Base-by-base conservation (phyloP, 2,797 vertebrate genomes). In the Hydrolagus colliei region DNA sequence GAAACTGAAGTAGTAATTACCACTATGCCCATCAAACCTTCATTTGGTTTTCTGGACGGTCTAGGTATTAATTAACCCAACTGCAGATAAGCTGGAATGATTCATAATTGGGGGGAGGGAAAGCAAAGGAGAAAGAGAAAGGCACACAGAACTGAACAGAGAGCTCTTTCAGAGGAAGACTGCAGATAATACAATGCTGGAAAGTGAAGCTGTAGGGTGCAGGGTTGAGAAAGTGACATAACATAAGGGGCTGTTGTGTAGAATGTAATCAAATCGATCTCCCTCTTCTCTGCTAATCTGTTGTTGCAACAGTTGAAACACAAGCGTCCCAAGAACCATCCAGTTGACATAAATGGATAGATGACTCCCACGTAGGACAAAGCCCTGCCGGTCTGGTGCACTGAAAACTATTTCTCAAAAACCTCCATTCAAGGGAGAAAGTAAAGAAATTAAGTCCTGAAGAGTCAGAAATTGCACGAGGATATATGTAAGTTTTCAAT, bases 51-150 rank as follows among this genome's bases (percentile, higher is more conserved):
- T 89, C 88, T 86, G 84, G 72, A 87, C 6, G 87, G 88, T 88
- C 89, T 86, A 88, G 88, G 89, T 86, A 90, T 91, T 91, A 91
- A 92, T 91, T 93, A 93, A 92, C 89, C 87, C 13, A 2, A 88
- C 90, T 87, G 89, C 72, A 91, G 88, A 91, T 87, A 91, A 91
- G 90, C 59, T 88, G 73, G 77, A 86, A 84, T 86, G 88, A 87
- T 86, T 89, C 79, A 35, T 84, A 84, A 84, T 84, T 84, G 79
- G 79, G 79, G 68, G 86, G 86, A 86, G 63, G 62, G 87, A 87
- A 89, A 87, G 90, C 10, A 88, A 4, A 71, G 84, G 2, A 87
- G 0, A 79, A 61, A 22, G 32, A 67, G 20, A 75, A 79, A 68
- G 67, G 67, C 11, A 84, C 22, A 80, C 78, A 80, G 79, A 84